Base-by-base conservation (phyloP, 2,113 vertebrate genomes). In the Murina feae region DNA sequence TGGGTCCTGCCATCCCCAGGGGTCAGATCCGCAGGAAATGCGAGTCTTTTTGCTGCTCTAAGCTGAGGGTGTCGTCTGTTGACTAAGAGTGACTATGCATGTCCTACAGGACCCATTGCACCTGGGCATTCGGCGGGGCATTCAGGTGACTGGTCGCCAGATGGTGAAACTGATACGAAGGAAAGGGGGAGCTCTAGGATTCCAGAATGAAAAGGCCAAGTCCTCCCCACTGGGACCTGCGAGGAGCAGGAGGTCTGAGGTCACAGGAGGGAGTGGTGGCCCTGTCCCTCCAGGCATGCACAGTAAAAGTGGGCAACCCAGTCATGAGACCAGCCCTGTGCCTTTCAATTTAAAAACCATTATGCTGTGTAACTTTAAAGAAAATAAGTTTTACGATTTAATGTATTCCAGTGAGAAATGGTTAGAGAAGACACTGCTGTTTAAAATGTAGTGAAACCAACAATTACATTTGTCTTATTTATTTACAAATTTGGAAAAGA, bases 201-300 rank as follows among this genome's bases (percentile, higher is more conserved):
- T 47, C 51, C 16, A 14, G 39, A 16, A 9, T 60, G 51, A 30
- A 72, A 58, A 47, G 11, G 30, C 51, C 5, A 4, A 58, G 78
- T 4, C 51, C 32, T 42, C 0, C 3, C 30, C 66, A 47, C 49
- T 4, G 51, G 17, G 39, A 0, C 1, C 44, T 21, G 8, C 55
- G 47, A 55, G 47, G 25, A 68, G 28, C 4, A 13, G 49, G 13
- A 51, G 12, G 49, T 66, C 47, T 69, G 49, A 17, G 49, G 49
- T 28, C 63, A 44, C 4, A 10, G n/a, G 74, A 44, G 20, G 37
- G 18, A 0, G 42, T 25, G 1, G 47, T 44, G 11, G 49, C 21
- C 21, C 37, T 28, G 42, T 6, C 21, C 32, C 30, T 47, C 69
- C 17, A 28, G n/a, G n/a, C n/a, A n/a, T n/a, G n/a, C n/a, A n/a